A percentile compares a stretch with the other conserved stretches of the same genome.
Conservation (phyloP, 1,140 invertebrate genomes). For the Pachyrhynchus sulphureomaculatus region DNA sequence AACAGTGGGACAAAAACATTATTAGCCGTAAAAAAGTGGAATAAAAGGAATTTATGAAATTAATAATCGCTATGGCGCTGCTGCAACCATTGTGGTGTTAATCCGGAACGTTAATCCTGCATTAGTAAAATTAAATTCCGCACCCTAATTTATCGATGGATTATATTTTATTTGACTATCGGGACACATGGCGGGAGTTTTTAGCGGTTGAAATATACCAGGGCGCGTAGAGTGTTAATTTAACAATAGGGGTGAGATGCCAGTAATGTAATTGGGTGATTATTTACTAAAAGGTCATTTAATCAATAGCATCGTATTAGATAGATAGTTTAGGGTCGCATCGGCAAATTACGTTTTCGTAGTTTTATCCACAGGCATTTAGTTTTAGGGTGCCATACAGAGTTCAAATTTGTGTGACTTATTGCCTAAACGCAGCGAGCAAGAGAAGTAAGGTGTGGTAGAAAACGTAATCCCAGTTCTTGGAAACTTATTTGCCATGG, state of each 20-base stretch:
- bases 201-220: not conserved
- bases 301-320: too few species aligned
- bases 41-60: constrained; percentile 48
- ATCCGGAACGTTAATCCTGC: constrained; percentile 41
- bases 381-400: too few species aligned
- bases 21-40: constrained; percentile 35
- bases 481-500: too few species aligned
- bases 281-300: too few species aligned
- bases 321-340: too few species aligned
- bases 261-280: not conserved
- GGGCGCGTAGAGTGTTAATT: not conserved
- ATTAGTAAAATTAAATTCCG: constrained; percentile 48
- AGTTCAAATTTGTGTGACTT: too few species aligned
- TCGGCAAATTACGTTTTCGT: too few species aligned
- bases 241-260: not conserved
- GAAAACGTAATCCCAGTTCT: too few species aligned
- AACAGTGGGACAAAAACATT: constrained; percentile 25
- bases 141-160: constrained; percentile 46
- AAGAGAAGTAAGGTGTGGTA: too few species aligned
- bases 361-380: too few species aligned
- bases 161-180: constrained; percentile 45
- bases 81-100: constrained; percentile 39
- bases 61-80: constrained; percentile 45
- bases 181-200: constrained; percentile 24
- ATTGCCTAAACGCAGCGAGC: too few species aligned